Percentiles rank a stretch among this genome's conserved stretches.
phyloP scores from a whole-genome alignment of 1,140 invertebrate genomes.

The Lucilia sericata region DNA sequence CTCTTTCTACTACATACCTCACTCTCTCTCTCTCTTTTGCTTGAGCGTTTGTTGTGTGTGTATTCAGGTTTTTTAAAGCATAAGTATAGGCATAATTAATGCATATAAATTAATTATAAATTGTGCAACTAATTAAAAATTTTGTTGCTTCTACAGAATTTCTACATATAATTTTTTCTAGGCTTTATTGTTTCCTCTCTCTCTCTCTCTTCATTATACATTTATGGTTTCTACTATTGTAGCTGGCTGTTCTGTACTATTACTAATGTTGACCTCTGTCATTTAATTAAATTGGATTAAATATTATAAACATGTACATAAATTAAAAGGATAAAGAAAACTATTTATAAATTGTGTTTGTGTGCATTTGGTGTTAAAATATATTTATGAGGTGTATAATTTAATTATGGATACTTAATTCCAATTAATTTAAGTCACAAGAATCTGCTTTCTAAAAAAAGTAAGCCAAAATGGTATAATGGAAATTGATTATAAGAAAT shows the following conservation, averaged over 20 bases:
- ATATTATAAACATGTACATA: neutral
- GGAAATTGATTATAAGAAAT: neutral
- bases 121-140: constrained; percentile 26
- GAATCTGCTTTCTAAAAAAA: neutral
- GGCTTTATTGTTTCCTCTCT: neutral
- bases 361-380: neutral
- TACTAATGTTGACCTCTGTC: neutral
- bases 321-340: neutral
- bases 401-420: constrained; percentile 4
- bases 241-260: neutral
- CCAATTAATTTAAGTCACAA: constrained; percentile 1
- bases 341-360: neutral
- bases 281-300: constrained; percentile 16
- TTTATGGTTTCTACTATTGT: neutral
- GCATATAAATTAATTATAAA: constrained; percentile 21
- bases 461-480: neutral
- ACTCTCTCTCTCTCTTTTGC: neutral
- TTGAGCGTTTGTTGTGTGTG: neutral
- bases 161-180: neutral
- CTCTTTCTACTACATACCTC: neutral
- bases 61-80: neutral
- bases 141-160: neutral
- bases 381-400: neutral
- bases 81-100: constrained; percentile 2
- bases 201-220: neutral